Base-by-base conservation (phyloP, 2,113 vertebrate species). In the Sceloporus tristichus region DNA sequence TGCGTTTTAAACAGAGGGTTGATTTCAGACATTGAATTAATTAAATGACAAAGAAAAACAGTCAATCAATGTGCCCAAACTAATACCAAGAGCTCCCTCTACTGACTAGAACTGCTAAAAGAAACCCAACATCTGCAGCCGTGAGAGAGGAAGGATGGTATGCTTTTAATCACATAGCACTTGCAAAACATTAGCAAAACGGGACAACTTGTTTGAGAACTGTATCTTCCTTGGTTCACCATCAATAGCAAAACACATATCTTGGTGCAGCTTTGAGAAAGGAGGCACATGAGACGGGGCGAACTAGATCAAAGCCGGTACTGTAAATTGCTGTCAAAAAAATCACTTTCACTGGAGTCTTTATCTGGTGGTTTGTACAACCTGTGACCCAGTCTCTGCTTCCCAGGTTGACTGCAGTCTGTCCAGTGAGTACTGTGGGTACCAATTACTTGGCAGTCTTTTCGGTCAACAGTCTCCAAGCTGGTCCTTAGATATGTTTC, bases 11-110 rank as follows among this genome's bases (percentile, higher is more conserved):
- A 93, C 0, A 1, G 85, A 87, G 91, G 91, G 95, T 96, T 94
- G 90, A 86, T 96, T 96, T 95, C 94, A 91, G 93, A 78, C 85
- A 66, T 1, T 90, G 94, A 94, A 93, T 89, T 95, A 94, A 96
- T 92, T 88, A 91, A 94, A 87, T 1, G 53, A 73, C 7, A 91
- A 84, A 91, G 53, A 66, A 90, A 7, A 81, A 89, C 19, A 89
- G 86, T 8, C 34, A 56, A 14, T 29, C 75, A 56, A 21, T 84
- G 29, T 6, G 1, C 38, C n/a, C 79, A 96, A 95, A 92, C 84
- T 93, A 94, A 94, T 95, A 93, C 90, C 92, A 91, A 96, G 90
- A 93, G 86, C 96, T 92, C 97, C 96, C 97, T 96, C 97, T 97
- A 87, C 96, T 96, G 97, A 88, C 68, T 1, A 0, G 2, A 2